Evolutionary conservation across 2,797 vertebrate genomes (phyloP).

Genomic region (Cercopithecus neglectus): DNA sequence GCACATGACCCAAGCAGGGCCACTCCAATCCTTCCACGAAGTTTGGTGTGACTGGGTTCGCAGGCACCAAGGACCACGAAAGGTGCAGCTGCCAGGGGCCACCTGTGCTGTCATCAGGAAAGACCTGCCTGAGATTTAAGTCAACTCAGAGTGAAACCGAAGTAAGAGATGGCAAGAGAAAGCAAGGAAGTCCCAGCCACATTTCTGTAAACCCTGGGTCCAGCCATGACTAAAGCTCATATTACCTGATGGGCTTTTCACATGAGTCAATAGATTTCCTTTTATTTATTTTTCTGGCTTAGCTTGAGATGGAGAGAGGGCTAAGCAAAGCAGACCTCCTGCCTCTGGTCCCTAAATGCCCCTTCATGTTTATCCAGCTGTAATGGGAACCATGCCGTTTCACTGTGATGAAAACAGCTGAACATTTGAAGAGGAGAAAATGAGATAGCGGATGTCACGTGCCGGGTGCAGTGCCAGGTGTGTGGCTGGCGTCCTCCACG

Average conservation of each 20-base stretch:
- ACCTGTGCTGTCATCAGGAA: not conserved
- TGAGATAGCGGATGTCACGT: not conserved
- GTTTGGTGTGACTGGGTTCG: not conserved
- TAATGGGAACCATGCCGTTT: not conserved
- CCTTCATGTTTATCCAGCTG: not conserved
- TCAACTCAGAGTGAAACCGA: not conserved
- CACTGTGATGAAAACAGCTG: not conserved
- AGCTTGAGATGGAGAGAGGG: not conserved
- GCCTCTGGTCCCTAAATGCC: not conserved
- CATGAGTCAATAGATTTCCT: not conserved
- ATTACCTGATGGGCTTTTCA: not conserved
- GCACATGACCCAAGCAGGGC: not conserved
- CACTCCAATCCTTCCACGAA: not conserved
- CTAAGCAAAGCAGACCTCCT: not conserved
- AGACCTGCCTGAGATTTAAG: not conserved
- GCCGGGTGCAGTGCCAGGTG: not conserved
- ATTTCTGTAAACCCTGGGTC: not conserved
- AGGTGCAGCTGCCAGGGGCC: not conserved
- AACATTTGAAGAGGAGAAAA: not conserved
- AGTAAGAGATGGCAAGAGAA: not conserved
- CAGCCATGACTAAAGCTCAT: not conserved
- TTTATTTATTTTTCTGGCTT: not conserved
- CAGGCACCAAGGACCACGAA: not conserved
- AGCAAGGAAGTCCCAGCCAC: not conserved
- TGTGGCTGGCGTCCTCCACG: fast-evolving